Base-by-base conservation (phyloP, 2,113 vertebrate species). In the Phocoena sinus region DNA sequence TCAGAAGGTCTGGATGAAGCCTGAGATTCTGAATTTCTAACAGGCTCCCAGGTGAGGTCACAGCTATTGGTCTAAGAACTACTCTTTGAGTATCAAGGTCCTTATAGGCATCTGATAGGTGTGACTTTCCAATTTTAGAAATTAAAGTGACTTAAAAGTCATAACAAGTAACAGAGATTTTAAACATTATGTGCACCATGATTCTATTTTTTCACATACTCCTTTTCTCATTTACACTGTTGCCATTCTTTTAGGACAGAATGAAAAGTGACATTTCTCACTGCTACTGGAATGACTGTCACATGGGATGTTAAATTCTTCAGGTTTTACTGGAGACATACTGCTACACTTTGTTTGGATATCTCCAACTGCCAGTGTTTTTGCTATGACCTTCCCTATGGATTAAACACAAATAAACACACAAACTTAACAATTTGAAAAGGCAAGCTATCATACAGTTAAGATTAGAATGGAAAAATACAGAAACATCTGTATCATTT, bases 291-390 rank as follows among this genome's bases (percentile, higher is more conserved):
- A 97, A 90, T 97, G 96, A 96, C 14, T 95, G 68, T 92, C 93
- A 96, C 93, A 80, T 74, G 33, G 26, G n/a, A 85, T 90, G 47
- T 92, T 93, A 96, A 96, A 95, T 92, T 96, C 53, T 95, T 97
- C n/a, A 38, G 87, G 65, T 47, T 97, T 70, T 47, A 97, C 86
- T 82, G 47, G 50, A 89, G 81, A 93, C 77, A 98, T 56, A 83
- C 71, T 96, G 77, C 41, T 60, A 79, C 3, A 17, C 62, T 95
- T 97, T 97, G 91, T 96, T 95, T 97, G 53, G 65, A 17, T 97
- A 79, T 77, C 60, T 95, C 92, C 93, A 96, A 97, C 89, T 97
- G 96, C 77, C 96, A 90, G 31, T 97, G 88, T 96, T 97, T 98
- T 97, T 65, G 31, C 74, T 94, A 82, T 91, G 94, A 89, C 79